Evolutionary conservation across 2,113 vertebrate species (phyloP), one percentile per base, ranked within the genome.

Genomic region (Solea senegalensis): DNA sequence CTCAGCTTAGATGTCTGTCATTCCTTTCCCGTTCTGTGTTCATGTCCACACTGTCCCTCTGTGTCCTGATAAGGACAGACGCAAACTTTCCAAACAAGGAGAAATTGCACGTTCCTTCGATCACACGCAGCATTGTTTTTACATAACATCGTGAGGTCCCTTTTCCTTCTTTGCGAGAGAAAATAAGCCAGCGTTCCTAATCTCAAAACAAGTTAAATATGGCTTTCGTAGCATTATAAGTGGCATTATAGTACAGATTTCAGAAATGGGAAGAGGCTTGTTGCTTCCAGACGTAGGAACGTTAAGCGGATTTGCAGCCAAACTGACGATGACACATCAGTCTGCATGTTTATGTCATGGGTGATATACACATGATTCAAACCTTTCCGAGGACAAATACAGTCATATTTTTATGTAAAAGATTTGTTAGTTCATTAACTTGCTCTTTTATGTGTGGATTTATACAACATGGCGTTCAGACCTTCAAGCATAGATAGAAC

Each of bases 41-140:
- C 63, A 15, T 46, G 61, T 65, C 57, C 48, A 54, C 4, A 45
- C 48, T 65, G 72, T 82, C 39, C 64, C 59, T 0, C 3, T 16
- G 16, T 73, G 66, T 76, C 85, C 84, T 49, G 82, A 84, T 89
- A 82, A 77, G 78, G 80, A 63, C 65, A 69, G 52, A 59, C 41
- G 59, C 14, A 27, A 28, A 64, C 27, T 62, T 63, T 68, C 76
- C 66, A 81, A 81, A 85, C 66, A 75, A 73, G 82, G 78, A 76
- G 40, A 65, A 80, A 44, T 73, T 48, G 71, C 69, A 69, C 66
- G 78, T 60, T 74, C 51, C 44, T 50, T 2, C 13, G 27, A 56
- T 61, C 8, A 52, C 41, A 63, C 1, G 48, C 70, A 52, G n/a
- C 4, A 71, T 72, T 75, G 75, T 81, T 16, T 79, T 87, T 80